Percentiles rank a stretch among this genome's conserved stretches.
phyloP scores from a whole-genome alignment of 2,113 vertebrate species.

The Dipodomys ordii region DNA sequence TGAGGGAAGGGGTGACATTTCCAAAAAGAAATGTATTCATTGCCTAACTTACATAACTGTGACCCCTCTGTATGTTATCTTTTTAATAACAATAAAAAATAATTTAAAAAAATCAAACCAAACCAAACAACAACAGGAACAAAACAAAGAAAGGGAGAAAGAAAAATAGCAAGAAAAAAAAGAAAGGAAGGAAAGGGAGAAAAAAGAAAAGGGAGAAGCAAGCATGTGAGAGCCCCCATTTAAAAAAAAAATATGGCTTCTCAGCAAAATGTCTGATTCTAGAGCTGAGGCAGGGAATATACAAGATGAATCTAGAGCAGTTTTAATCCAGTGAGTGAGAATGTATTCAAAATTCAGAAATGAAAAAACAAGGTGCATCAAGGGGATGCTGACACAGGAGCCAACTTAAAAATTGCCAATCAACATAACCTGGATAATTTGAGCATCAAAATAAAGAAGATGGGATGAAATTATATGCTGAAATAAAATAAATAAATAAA shows the following conservation, averaged over 20 bases:
- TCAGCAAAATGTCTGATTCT: conserved; percentile 15
- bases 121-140: no score
- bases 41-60: no score
- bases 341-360: background rate
- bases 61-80: no score
- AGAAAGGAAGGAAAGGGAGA: background rate
- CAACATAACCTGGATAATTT: background rate
- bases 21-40: no score
- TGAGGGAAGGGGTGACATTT: no score
- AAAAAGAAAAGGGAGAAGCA: background rate
- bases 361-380: background rate
- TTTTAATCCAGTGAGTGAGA: background rate
- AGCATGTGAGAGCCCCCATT: background rate
- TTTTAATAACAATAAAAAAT: no score
- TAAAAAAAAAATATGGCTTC: background rate
- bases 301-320: background rate
- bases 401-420: background rate
- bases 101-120: no score
- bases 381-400: background rate
- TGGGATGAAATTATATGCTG: background rate
- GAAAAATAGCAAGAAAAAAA: no score
- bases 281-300: background rate
- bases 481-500: conserved; percentile 9
- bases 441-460: conserved; percentile 21
- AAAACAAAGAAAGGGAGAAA: no score